These are phyloP conservation scores for Thamnophis sirtalis DNA, from an alignment of 2,113 vertebrate genomes.

Conservation along the genomic window DNA sequence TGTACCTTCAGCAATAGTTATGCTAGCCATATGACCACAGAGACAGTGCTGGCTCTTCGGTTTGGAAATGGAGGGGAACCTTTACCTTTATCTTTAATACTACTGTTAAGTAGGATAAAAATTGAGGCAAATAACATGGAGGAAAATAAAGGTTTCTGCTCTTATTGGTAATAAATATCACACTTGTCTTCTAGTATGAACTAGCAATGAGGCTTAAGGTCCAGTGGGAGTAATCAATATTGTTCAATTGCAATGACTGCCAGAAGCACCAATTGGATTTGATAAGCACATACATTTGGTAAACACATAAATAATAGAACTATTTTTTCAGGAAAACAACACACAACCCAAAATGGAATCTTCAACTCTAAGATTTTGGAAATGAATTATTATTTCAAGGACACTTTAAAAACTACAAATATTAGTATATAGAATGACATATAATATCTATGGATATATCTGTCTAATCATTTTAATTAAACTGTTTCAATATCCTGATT, in stretches of 20 bases:
- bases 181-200: background rate
- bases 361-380: background rate
- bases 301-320: background rate
- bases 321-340: background rate
- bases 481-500: background rate
- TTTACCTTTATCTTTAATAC: background rate
- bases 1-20: too few species aligned
- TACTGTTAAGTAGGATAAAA: background rate
- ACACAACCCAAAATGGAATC: background rate
- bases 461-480: background rate
- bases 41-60: too few species aligned
- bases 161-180: too few species aligned
- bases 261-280: background rate
- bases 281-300: background rate
- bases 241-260: background rate
- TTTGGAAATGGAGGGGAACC: too few species aligned
- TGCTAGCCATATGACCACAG: too few species aligned
- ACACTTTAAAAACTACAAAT: background rate
- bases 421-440: background rate
- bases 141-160: background rate
- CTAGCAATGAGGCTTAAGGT: background rate
- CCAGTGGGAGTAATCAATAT: background rate
- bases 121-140: background rate
- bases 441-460: background rate
- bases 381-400: background rate